Percentiles rank a stretch among this genome's conserved stretches.
These are phyloP conservation scores for Oceanites oceanicus DNA, from an alignment of 2,113 vertebrate genomes.

Conservation along the genomic window DNA sequence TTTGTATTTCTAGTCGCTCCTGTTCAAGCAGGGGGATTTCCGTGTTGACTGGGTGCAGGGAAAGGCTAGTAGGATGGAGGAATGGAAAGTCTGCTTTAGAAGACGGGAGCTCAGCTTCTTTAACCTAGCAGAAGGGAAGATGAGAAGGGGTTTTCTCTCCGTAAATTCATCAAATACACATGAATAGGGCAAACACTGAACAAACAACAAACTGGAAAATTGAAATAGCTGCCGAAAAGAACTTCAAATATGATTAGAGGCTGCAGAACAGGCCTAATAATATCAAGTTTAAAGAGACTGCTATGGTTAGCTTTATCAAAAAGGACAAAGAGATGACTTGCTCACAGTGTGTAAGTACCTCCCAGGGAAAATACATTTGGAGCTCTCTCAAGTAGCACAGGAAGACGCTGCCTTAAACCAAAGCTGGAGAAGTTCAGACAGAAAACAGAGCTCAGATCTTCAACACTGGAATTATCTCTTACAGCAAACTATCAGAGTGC, in stretches of 20 bases:
- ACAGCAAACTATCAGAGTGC: not conserved
- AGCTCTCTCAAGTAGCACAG: not conserved
- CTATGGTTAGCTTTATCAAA: not conserved
- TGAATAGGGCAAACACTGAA: not conserved
- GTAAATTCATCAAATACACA: not conserved
- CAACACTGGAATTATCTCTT: not conserved
- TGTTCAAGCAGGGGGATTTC: not conserved
- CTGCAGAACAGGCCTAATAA: not conserved
- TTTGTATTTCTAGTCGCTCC: not conserved
- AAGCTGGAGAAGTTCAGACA: not conserved
- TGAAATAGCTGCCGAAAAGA: not conserved
- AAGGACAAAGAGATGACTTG: not conserved
- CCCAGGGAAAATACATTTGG: not conserved
- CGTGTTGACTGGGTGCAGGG: not conserved
- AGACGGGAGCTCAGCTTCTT: not conserved
- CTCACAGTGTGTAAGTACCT: not conserved
- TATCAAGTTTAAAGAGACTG: not conserved
- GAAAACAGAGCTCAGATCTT: not conserved
- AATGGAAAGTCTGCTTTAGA: not conserved
- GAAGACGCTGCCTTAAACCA: not conserved
- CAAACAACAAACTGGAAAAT: not conserved
- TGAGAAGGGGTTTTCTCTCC: not conserved
- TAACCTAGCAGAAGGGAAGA: not conserved
- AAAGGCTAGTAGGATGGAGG: not conserved
- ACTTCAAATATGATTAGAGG: not conserved